A percentile compares a stretch with the other conserved stretches of the same genome.
These are phyloP conservation scores for Corythornis leucogaster DNA, from an alignment of 2,797 vertebrate species.

Conservation along the genomic window DNA sequence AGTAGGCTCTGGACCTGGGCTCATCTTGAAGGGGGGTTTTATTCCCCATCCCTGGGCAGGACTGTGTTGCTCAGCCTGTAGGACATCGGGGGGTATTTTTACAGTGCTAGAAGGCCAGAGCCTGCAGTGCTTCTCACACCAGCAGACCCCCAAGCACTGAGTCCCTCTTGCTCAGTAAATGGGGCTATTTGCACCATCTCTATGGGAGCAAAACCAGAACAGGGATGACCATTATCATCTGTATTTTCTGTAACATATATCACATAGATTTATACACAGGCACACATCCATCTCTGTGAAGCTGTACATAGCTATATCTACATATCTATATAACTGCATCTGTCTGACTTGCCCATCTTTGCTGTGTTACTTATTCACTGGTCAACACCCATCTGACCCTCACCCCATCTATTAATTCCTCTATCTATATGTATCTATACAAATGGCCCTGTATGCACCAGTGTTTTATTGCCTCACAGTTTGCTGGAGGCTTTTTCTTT, in stretches of 20 bases:
- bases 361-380: background rate
- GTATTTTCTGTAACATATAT: no score
- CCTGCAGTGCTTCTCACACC: background rate
- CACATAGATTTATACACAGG: background rate
- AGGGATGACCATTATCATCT: background rate
- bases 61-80: background rate
- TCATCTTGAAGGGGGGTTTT: background rate
- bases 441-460: background rate
- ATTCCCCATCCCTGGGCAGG: background rate
- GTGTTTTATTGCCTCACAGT: background rate
- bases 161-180: background rate
- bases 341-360: background rate
- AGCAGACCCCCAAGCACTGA: background rate
- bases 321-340: no score
- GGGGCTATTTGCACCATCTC: background rate
- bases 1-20: rapidly evolving
- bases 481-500: background rate
- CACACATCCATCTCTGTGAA: background rate
- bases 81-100: background rate
- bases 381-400: background rate
- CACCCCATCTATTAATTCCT: background rate
- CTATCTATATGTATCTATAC: background rate
- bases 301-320: no score
- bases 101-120: background rate
- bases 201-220: background rate